Conservation (phyloP, 2,797 vertebrate species). For the Centropyge bicolor region DNA sequence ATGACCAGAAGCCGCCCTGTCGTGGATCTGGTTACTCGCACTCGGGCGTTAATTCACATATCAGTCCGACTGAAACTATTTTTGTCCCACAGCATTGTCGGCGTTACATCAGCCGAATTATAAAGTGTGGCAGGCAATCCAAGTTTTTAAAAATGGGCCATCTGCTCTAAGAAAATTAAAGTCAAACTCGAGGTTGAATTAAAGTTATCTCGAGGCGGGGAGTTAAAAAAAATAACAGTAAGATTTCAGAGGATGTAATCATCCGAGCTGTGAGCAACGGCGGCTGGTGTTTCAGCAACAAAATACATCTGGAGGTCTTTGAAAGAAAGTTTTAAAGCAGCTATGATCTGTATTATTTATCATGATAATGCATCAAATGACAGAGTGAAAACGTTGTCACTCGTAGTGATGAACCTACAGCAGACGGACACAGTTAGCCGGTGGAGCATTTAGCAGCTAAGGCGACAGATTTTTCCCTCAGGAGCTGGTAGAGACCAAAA, state of each 20-base stretch:
- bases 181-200: conserved; percentile 7
- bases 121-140: background rate
- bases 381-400: too few species aligned
- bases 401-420: too few species aligned
- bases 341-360: background rate
- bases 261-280: conserved; percentile 15
- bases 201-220: conserved; percentile 13
- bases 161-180: conserved; percentile 10
- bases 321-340: background rate
- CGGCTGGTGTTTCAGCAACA: conserved; percentile 10
- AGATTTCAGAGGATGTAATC: conserved; percentile 45
- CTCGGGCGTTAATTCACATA: conserved; percentile 28
- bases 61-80: conserved; percentile 14
- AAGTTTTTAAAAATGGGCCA: conserved; percentile 33
- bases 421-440: too few species aligned
- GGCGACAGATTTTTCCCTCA: background rate
- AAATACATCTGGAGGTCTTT: too few species aligned
- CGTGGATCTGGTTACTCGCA: conserved; percentile 19
- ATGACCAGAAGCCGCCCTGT: conserved; percentile 1
- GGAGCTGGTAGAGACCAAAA: background rate
- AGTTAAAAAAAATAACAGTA: conserved; percentile 17
- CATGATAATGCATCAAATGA: background rate
- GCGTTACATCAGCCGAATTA: conserved; percentile 34
- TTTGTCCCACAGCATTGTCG: conserved; percentile 8
- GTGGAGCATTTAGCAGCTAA: too few species aligned